Base-by-base conservation (phyloP, 2,888 invertebrate genomes). In the Athetis lepigone region DNA sequence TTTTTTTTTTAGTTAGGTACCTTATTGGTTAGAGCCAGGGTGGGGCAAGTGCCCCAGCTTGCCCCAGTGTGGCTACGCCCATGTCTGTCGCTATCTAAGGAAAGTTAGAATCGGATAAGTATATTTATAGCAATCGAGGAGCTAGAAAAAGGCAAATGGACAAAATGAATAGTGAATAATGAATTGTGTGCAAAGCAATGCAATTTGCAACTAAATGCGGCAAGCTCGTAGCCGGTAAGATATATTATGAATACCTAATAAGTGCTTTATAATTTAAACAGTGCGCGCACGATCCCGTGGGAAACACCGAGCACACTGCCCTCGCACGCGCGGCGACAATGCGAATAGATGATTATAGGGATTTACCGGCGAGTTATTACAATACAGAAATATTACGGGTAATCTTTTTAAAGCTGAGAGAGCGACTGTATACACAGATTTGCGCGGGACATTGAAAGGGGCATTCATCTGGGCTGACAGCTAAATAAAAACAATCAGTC, bases 221-320 rank as follows among this genome's bases (percentile, higher is more conserved):
- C 29, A 39, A 18, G 33, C 13, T 11, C 19, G 18, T n/a, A 29
- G 19, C 9, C n/a, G 23, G 29, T 13, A 7, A 46, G 5, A 23
- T 2, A 33, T 11, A 57, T 4, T 36, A 27, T 57, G 57, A 46
- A 56, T 56, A 64, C 21, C 29, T 9, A 29, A 9, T 47, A 47
- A 47, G 8, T 47, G 39, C 9, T 21, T 21, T 46, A 18, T 50
- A 40, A 40, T 45, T 50, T 23, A 39, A 36, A 70, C 13, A 37
- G 50, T 45, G 11, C 23, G 42, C 27, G 57, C 39, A 1, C 2
- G n/a, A 9, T 37, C 52, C 51, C 63, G 25, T 21, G 52, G 40
- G 70, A 69, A 16, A 27, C 18, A 43, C 11, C 29, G 2, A 33
- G n/a, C 6, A 11, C 59, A n/a, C 8, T 21, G 6, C 9, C 11